Conservation (phyloP, 2,113 vertebrate species). For the Rhombomys opimus region DNA sequence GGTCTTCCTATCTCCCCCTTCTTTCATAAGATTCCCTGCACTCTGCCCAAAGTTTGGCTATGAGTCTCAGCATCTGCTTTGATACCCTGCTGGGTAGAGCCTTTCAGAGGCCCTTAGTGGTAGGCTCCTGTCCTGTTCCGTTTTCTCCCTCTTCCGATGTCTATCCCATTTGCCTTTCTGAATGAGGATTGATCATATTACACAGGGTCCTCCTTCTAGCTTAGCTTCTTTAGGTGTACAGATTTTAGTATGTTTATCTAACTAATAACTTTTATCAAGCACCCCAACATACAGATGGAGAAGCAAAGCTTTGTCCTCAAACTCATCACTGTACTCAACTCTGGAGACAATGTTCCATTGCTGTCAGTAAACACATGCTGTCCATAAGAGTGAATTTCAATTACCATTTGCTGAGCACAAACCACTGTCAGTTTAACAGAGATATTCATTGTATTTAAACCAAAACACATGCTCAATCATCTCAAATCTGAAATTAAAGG, state of each 20-base stretch:
- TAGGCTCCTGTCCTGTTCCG: too few species aligned
- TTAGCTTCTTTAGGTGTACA: too few species aligned
- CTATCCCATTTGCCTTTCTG: too few species aligned
- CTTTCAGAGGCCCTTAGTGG: too few species aligned
- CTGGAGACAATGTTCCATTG: not conserved
- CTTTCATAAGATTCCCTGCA: too few species aligned
- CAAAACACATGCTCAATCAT: not conserved
- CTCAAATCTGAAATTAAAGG: conserved; percentile 37
- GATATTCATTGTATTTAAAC: not conserved
- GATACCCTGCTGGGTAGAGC: too few species aligned
- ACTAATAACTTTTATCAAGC: not conserved
- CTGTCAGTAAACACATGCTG: not conserved
- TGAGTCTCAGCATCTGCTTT: too few species aligned
- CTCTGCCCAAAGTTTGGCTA: too few species aligned
- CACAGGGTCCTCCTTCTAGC: too few species aligned
- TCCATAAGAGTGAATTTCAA: not conserved
- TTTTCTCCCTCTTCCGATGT: too few species aligned
- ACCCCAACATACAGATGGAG: not conserved
- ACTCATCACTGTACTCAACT: not conserved
- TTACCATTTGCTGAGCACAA: not conserved
- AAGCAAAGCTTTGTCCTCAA: not conserved
- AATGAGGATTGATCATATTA: too few species aligned
- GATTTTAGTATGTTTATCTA: not conserved
- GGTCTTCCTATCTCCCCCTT: too few species aligned
- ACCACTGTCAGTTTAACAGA: not conserved